These are phyloP conservation scores for Hymenopus coronatus DNA, from an alignment of 2,888 invertebrate genomes.

Conservation along the genomic window DNA sequence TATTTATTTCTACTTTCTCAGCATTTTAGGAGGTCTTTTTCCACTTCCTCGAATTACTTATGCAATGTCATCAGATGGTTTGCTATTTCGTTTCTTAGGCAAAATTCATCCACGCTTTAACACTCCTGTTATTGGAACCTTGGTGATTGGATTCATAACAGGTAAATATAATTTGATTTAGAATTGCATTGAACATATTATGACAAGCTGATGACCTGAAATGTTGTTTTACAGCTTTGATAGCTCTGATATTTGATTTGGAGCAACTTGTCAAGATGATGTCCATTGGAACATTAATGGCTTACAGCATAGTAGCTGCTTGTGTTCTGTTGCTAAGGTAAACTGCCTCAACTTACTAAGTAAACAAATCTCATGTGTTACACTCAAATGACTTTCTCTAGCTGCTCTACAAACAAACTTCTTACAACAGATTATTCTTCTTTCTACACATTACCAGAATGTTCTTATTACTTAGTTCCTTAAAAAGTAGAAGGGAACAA, in stretches of 20 bases:
- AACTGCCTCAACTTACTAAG: not conserved
- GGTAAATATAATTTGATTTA: constrained; percentile 32
- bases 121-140: constrained; percentile 44
- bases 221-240: constrained; percentile 57
- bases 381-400: too few species aligned
- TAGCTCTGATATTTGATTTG: constrained; percentile 84
- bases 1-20: constrained; percentile 30
- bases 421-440: too few species aligned
- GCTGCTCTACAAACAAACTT: too few species aligned
- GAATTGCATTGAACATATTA: not conserved
- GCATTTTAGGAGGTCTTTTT: constrained; percentile 46
- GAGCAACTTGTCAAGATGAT: constrained; percentile 93
- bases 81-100: constrained; percentile 47
- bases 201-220: not conserved
- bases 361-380: too few species aligned
- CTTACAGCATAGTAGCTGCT: constrained; percentile 89
- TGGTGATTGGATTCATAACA: constrained; percentile 44
- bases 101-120: constrained; percentile 48
- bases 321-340: constrained; percentile 84
- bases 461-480: too few species aligned
- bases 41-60: constrained; percentile 49
- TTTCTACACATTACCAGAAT: too few species aligned
- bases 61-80: constrained; percentile 51
- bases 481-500: too few species aligned
- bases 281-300: constrained; percentile 88